Evolutionary conservation across 2,888 invertebrate genomes (phyloP).

Genomic region (Atethmia centrago): DNA sequence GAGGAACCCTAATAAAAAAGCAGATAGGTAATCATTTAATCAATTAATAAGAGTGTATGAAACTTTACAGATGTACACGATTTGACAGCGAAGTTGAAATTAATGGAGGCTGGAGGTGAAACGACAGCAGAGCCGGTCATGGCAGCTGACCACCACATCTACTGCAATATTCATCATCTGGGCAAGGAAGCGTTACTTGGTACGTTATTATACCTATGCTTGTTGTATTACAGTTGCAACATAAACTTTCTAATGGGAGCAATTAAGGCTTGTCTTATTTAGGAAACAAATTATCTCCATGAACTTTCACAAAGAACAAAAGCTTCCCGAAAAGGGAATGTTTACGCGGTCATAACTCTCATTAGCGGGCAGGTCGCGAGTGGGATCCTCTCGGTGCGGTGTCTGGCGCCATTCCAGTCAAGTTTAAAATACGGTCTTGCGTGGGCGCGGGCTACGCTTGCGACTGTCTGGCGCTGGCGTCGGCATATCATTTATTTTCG

Average conservation of each 20-base stretch:
- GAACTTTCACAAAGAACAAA: conserved; percentile 67
- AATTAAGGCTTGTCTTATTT: conserved; percentile 54
- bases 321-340: conserved; percentile 79
- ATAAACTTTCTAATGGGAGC: conserved; percentile 32
- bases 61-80: conserved; percentile 92
- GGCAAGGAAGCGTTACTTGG: conserved; percentile 85
- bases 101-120: conserved; percentile 91
- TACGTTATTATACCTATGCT: conserved; percentile 65
- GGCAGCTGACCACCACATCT: conserved; percentile 86
- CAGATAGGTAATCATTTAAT: not conserved
- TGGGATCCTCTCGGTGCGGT: conserved; percentile 64
- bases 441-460: conserved; percentile 72
- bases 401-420: conserved; percentile 81
- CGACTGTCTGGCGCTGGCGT: conserved; percentile 67
- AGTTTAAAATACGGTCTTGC: conserved; percentile 79
- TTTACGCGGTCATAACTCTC: conserved; percentile 80
- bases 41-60: conserved; percentile 15
- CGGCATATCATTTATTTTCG: conserved; percentile 73
- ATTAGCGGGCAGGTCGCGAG: conserved; percentile 70
- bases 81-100: conserved; percentile 92
- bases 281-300: conserved; percentile 50
- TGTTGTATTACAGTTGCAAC: conserved; percentile 20
- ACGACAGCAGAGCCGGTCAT: conserved; percentile 80
- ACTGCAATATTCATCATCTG: conserved; percentile 85
- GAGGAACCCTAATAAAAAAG: too few species aligned